A percentile compares a stretch with the other conserved stretches of the same genome.
phyloP scores from a whole-genome alignment of 1,140 invertebrate species.

The Antheraea pernyi region DNA sequence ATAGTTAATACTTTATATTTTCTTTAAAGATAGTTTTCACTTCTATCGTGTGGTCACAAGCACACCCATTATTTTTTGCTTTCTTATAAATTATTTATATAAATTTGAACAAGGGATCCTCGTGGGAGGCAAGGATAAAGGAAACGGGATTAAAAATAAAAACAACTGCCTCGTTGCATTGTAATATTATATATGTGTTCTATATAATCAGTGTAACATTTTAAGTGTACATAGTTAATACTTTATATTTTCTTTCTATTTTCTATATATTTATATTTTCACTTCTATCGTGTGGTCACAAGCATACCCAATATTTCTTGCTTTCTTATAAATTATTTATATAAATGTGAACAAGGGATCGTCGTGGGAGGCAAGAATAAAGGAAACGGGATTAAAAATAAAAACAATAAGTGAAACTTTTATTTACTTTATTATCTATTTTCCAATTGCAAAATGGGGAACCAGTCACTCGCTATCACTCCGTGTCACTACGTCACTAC shows the following conservation, averaged over 20 bases:
- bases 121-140: background rate
- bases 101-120: background rate
- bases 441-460: constrained; percentile 76
- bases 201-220: too few relatives aligned
- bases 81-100: background rate
- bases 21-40: too few relatives aligned
- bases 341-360: background rate
- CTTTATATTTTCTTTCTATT: too few relatives aligned
- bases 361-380: background rate
- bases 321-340: background rate
- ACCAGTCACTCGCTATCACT: constrained; percentile 73
- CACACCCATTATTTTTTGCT: too few relatives aligned
- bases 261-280: too few relatives aligned
- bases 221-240: too few relatives aligned
- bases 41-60: too few relatives aligned
- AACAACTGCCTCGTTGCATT: too few relatives aligned
- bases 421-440: constrained; percentile 74
- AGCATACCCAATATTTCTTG: too few relatives aligned
- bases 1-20: too few relatives aligned
- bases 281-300: too few relatives aligned
- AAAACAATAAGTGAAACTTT: constrained; percentile 60
- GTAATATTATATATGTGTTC: too few relatives aligned
- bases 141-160: constrained; percentile 41
- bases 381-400: constrained; percentile 38
- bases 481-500: constrained; percentile 71